A percentile compares a stretch with the other conserved stretches of the same genome.
Evolutionary conservation across 2,797 vertebrate species (phyloP).

Genomic region (Cynodonichthys magdalenae): DNA sequence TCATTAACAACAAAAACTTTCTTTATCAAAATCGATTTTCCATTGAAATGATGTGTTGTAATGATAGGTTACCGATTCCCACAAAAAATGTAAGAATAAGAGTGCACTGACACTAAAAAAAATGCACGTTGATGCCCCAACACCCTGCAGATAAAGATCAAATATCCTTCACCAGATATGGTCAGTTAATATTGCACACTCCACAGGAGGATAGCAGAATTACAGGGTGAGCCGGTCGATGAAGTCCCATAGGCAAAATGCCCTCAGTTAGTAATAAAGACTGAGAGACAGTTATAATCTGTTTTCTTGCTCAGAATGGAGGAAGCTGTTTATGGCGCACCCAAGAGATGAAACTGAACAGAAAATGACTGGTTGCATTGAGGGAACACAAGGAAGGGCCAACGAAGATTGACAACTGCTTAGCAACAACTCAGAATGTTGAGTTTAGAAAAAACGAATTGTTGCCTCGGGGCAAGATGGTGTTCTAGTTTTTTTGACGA

Average conservation of each 20-base stretch:
- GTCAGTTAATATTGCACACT: constrained; percentile 26
- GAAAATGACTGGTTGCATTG: background rate
- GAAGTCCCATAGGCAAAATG: constrained; percentile 20
- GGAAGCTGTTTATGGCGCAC: constrained; percentile 4
- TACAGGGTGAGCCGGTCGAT: constrained; percentile 16
- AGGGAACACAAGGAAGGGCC: background rate
- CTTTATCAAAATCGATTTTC: too few relatives aligned
- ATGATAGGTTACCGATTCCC: background rate
- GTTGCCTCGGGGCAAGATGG: constrained; percentile 14
- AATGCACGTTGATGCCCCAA: constrained; percentile 6
- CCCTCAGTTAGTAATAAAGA: constrained; percentile 8
- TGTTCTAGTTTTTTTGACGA: constrained; percentile 15
- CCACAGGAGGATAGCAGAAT: constrained; percentile 13
- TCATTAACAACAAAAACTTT: too few relatives aligned
- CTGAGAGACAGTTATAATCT: background rate
- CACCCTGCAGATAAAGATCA: constrained; percentile 24
- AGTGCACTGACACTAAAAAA: background rate
- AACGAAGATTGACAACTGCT: background rate
- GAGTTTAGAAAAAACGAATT: constrained; percentile 11
- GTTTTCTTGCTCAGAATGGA: constrained; percentile 9
- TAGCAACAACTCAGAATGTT: background rate
- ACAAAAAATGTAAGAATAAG: background rate
- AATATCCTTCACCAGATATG: constrained; percentile 20
- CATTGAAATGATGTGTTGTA: too few relatives aligned
- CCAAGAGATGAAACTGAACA: background rate